These are phyloP conservation scores for Eulemur mongoz DNA, from an alignment of 2,797 vertebrate species.

Conservation along the genomic window DNA sequence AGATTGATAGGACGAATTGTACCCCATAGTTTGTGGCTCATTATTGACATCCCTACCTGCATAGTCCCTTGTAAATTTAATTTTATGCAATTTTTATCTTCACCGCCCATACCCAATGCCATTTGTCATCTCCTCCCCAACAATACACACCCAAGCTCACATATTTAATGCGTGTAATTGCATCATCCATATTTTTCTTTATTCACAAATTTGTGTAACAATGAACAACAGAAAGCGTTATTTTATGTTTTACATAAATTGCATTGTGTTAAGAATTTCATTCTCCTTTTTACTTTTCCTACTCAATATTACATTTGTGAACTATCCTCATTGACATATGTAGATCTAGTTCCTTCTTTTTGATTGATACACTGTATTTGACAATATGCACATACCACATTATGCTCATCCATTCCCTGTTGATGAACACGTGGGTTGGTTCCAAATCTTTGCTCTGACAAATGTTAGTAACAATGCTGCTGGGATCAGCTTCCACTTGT, in stretches of 20 bases:
- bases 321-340: background rate
- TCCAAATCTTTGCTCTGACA: background rate
- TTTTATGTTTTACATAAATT: background rate
- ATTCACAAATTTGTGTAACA: background rate
- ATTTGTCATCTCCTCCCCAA: background rate
- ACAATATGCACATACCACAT: background rate
- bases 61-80: background rate
- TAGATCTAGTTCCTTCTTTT: background rate
- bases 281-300: background rate
- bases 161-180: background rate
- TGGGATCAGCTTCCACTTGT: background rate
- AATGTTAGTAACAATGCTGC: background rate
- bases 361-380: background rate
- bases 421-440: background rate
- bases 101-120: background rate
- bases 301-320: background rate
- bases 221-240: background rate
- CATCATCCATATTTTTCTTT: background rate
- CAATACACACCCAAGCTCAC: background rate
- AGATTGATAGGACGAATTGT: background rate
- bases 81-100: background rate
- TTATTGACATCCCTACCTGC: background rate
- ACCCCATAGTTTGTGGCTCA: background rate
- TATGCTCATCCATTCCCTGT: background rate
- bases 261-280: background rate